A percentile compares a stretch with the other conserved stretches of the same genome.
phyloP scores from a whole-genome alignment of 1,140 invertebrate genomes.

The Cherax quadricarinatus region DNA sequence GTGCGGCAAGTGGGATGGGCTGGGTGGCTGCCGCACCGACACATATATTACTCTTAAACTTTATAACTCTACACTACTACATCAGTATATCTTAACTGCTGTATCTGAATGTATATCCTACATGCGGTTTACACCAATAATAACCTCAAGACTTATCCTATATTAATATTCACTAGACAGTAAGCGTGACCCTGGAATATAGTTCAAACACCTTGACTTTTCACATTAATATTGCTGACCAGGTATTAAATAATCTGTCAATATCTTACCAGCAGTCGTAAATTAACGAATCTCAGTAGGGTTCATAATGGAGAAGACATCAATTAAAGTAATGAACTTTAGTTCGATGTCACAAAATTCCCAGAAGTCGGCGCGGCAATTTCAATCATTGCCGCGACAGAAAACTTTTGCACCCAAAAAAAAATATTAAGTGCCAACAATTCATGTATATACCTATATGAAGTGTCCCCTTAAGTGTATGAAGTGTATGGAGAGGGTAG shows the following conservation, averaged over 20 bases:
- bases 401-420: neutral
- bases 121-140: too few relatives aligned
- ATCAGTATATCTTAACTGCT: too few relatives aligned
- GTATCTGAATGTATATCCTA: too few relatives aligned
- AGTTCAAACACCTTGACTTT: neutral
- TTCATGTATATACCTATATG: too few relatives aligned
- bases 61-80: neutral
- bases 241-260: neutral
- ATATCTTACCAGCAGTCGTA: neutral
- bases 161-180: neutral
- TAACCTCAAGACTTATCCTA: neutral
- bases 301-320: neutral
- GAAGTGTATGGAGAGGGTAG: too few relatives aligned
- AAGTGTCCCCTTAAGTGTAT: too few relatives aligned
- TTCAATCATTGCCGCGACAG: neutral
- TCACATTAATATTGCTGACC: neutral
- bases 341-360: neutral
- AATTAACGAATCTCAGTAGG: neutral
- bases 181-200: neutral
- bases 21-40: slow-evolving; percentile 13
- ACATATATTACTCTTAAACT: slow-evolving; percentile 5
- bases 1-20: slow-evolving; percentile 63
- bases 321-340: neutral
- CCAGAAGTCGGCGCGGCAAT: neutral
- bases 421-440: too few relatives aligned